Percentiles rank a stretch among this genome's conserved stretches.
Conservation (phyloP, 2,888 invertebrate species). For the Pediacus dermestoides region DNA sequence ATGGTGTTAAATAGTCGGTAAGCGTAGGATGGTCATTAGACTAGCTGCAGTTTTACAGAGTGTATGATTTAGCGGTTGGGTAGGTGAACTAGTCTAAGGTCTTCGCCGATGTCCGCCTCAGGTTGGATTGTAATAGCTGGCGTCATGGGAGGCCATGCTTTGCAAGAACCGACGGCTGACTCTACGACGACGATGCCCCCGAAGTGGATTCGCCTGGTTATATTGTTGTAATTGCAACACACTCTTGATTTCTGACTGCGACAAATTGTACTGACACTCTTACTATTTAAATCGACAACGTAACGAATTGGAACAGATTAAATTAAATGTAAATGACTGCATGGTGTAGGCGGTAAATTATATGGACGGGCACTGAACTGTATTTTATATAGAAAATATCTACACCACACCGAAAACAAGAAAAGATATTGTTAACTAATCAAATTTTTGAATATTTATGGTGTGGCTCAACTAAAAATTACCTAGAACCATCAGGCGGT, state of each 20-base stretch:
- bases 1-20: constrained; percentile 22
- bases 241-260: constrained; percentile 16
- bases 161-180: constrained; percentile 7
- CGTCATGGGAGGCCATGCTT: constrained; percentile 31
- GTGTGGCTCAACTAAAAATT: too few species aligned
- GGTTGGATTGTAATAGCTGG: constrained; percentile 25
- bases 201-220: neutral
- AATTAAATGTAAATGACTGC: constrained; percentile 27
- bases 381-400: constrained; percentile 4
- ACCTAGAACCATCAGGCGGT: neutral
- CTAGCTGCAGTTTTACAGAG: constrained; percentile 32
- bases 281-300: constrained; percentile 26
- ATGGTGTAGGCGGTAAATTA: constrained; percentile 25
- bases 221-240: constrained; percentile 3
- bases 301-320: constrained; percentile 28
- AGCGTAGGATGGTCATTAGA: constrained; percentile 36
- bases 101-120: constrained; percentile 18
- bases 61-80: constrained; percentile 35
- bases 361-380: constrained; percentile 15
- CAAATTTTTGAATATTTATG: constrained; percentile 5
- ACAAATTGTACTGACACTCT: constrained; percentile 30
- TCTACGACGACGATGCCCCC: neutral
- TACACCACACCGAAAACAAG: constrained; percentile 4
- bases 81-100: constrained; percentile 35
- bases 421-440: constrained; percentile 6